A percentile compares a stretch with the other conserved stretches of the same genome.
These are phyloP conservation scores for Macquaria ambigua DNA, from an alignment of 2,113 vertebrate species.

Conservation along the genomic window DNA sequence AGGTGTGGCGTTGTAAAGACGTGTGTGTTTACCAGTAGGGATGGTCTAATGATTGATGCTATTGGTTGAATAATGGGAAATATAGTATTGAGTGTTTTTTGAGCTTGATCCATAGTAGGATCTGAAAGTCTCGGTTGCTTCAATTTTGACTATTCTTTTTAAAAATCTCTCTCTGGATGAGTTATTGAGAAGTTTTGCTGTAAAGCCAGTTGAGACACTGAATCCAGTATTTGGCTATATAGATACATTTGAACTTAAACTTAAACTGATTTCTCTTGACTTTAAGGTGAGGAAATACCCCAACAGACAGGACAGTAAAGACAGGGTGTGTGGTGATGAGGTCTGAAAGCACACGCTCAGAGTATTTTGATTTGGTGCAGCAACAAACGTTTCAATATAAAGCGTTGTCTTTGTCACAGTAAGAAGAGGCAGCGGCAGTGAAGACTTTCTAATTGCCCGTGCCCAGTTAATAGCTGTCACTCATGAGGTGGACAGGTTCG, in stretches of 20 bases:
- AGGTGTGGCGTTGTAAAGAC: no score
- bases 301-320: background rate
- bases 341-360: background rate
- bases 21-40: no score
- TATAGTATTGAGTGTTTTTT: no score
- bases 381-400: background rate
- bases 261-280: background rate
- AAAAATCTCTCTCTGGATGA: no score
- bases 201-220: no score
- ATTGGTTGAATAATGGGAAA: no score
- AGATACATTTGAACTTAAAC: background rate
- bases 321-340: background rate
- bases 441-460: background rate
- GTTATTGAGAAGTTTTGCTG: no score
- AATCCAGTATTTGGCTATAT: background rate
- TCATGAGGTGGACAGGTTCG: background rate
- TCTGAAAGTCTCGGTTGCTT: no score
- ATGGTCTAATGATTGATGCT: no score
- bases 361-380: background rate
- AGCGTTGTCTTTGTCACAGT: background rate
- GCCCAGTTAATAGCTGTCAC: background rate
- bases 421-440: background rate
- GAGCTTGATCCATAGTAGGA: no score
- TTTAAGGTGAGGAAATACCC: background rate
- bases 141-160: no score